These are phyloP conservation scores for Terrapene triunguis DNA, from an alignment of 2,113 vertebrate genomes.

Conservation along the genomic window DNA sequence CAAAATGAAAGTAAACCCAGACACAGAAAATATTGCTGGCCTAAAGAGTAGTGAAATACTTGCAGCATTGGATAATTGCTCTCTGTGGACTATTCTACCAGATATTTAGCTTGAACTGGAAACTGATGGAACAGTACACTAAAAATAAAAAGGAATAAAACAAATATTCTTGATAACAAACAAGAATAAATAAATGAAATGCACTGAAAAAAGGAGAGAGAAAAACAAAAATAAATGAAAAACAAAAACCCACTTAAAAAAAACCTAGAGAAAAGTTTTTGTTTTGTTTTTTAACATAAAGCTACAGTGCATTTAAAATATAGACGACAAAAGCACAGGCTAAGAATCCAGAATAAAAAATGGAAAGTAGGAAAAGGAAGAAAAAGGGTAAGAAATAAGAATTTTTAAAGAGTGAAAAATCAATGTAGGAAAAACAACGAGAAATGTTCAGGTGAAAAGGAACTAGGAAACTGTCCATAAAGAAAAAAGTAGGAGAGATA, in stretches of 20 bases:
- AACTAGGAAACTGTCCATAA: background rate
- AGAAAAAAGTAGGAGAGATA: background rate
- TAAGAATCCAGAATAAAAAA: background rate
- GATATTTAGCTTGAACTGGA: background rate
- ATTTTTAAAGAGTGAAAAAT: background rate
- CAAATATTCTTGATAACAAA: background rate
- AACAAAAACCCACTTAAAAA: background rate
- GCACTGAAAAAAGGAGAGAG: background rate
- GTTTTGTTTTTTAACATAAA: background rate
- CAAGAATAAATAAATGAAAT: background rate
- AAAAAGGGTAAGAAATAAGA: background rate
- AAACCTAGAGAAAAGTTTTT: background rate
- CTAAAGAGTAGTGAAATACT: background rate
- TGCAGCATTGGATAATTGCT: background rate
- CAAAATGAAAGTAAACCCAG: background rate
- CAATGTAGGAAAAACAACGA: background rate
- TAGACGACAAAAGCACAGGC: background rate
- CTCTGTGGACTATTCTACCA: background rate
- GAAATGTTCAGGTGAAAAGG: background rate
- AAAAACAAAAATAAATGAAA: background rate
- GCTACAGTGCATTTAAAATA: background rate
- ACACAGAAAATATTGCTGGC: background rate
- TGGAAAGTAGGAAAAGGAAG: background rate
- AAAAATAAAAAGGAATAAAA: background rate
- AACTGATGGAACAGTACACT: background rate